These are phyloP conservation scores for Perca schrenkii DNA, from an alignment of 2,113 vertebrate genomes.

Conservation along the genomic window DNA sequence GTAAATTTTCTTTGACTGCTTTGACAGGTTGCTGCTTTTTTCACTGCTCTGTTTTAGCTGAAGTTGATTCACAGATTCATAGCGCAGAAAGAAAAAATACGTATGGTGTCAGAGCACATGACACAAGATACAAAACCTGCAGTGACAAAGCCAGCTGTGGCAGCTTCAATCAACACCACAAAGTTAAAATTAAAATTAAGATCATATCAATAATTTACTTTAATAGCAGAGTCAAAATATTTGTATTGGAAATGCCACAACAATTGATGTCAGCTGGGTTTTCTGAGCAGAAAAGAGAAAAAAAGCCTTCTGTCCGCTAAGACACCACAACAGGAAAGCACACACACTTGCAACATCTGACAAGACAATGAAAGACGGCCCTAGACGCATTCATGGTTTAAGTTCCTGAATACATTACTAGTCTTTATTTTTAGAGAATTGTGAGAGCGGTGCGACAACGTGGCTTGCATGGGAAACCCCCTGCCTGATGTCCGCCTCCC, in stretches of 20 bases:
- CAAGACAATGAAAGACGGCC: conserved; percentile 27
- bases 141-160: not conserved
- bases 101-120: not conserved
- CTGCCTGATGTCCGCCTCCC: conserved; percentile 60
- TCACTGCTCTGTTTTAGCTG: not conserved
- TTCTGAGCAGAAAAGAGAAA: not conserved
- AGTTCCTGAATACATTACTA: conserved; percentile 30
- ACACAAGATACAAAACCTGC: not conserved
- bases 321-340: conserved; percentile 11
- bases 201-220: not conserved
- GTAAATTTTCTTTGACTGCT: not conserved
- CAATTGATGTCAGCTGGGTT: conserved; percentile 13
- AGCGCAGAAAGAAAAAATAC: not conserved
- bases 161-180: not conserved
- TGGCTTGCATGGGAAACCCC: conserved; percentile 76
- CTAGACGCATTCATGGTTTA: conserved; percentile 30
- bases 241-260: conserved; percentile 3
- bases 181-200: not conserved
- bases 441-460: conserved; percentile 53
- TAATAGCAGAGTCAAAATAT: not conserved
- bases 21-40: not conserved
- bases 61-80: not conserved
- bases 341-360: conserved; percentile 11
- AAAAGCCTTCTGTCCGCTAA: not conserved
- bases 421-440: conserved; percentile 68